Base-by-base conservation (phyloP, 2,888 invertebrate species). In the Lasioglossum villosulum region DNA sequence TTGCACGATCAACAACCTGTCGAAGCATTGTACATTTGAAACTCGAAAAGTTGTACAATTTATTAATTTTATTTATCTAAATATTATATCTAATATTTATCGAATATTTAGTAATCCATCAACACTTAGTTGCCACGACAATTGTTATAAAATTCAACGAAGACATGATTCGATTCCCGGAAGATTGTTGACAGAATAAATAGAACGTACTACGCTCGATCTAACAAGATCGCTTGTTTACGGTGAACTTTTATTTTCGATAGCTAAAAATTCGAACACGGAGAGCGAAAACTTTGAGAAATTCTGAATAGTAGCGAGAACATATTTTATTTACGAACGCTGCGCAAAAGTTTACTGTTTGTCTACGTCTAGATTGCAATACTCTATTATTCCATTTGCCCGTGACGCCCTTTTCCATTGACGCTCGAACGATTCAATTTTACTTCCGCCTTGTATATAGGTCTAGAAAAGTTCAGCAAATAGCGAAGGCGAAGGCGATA, bases 331-430 rank as follows among this genome's bases (percentile, higher is more conserved):
- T 78, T 78, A 77, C 45, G 42, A 78, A 52, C 23, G 48, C 52
- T 19, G 19, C 30, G 12, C 63, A 63, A 30, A 63, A 63, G 63
- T 63, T 63, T 63, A 63, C 75, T 16, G 10, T 48, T 59, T 71
- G 39, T 30, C 27, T 30, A 37, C 56, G 59, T 30, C 16, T 34
- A 42, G 71, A 79, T 72, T 56, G 27, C 39, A 1, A 70, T 75
- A 59, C 74, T 84, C 45, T 75, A 48, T 78, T 85, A 81, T 86
- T 81, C 77, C 78, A 85, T 77, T 79, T 78, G 70, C 23, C 42
- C 66, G 63, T 14, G 73, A 73, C 42, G 52, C 27, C 52, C 56
- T 70, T 74, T 70, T 37, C 66, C n/a, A 56, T 73, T 78, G 78
- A n/a, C 39, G 27, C 27, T 39, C 68, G 34, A 66, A 37, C 71